These are phyloP conservation scores for Haplochromis burtoni DNA, from an alignment of 2,113 vertebrate species.

Conservation along the genomic window DNA sequence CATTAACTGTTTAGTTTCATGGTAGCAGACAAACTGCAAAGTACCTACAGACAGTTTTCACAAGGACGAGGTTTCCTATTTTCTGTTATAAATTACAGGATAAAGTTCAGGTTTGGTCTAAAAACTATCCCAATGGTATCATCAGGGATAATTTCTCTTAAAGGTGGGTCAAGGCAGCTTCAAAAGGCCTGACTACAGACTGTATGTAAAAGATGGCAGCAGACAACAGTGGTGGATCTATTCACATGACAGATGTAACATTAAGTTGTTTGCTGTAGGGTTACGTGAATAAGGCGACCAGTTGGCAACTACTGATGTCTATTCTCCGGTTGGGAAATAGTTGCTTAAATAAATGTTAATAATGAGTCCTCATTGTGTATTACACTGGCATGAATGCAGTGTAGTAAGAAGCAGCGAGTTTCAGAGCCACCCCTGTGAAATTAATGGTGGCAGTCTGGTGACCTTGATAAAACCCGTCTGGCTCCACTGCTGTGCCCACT, in stretches of 20 bases:
- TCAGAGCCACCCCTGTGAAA: neutral
- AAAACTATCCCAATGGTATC: neutral
- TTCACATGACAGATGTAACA: rapidly evolving
- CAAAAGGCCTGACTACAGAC: neutral
- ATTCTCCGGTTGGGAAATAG: neutral
- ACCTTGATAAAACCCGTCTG: neutral
- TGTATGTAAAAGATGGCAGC: neutral
- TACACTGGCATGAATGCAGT: neutral
- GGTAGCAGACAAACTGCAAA: neutral
- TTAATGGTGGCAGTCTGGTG: neutral
- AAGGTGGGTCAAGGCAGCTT: neutral
- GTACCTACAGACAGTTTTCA: neutral
- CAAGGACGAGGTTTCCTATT: neutral
- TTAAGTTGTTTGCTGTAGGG: neutral
- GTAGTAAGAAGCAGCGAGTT: neutral
- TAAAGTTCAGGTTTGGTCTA: neutral
- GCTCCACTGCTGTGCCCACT: neutral
- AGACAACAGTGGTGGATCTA: neutral
- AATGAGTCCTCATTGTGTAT: rapidly evolving
- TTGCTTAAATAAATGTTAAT: neutral
- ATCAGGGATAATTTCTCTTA: neutral
- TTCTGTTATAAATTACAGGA: neutral
- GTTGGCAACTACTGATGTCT: neutral
- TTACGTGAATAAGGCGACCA: neutral
- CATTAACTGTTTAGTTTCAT: neutral